Evolutionary conservation across 2,888 invertebrate species (phyloP), one percentile per base, ranked within the genome.

Genomic region (Thysanoteuthis rhombus): DNA sequence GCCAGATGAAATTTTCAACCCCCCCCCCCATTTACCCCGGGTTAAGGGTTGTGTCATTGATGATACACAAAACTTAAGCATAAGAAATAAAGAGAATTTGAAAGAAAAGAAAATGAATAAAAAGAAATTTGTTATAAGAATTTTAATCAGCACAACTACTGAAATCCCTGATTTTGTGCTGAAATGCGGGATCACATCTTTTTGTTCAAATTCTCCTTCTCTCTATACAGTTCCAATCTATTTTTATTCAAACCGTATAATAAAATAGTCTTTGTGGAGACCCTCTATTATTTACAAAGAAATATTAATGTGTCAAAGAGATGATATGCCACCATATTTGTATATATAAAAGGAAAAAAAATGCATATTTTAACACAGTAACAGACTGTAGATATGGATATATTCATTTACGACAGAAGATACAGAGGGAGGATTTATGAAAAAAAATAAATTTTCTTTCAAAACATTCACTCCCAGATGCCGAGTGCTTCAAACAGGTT

Each of bases 91-190:
- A 90, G 25, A 90, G 25, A 39, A 32, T 28, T 25, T 45, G 92
- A 92, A 92, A 45, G 32, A 32, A 90, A 90, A 90, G 6, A 90
- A 91, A 45, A 45, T 16, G n/a, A n/a, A n/a, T 58, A 58, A 58
- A 58, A 75, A n/a, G 0, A n/a, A n/a, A n/a, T 75, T 75, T 32
- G 22, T 47, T 47, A 47, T n/a, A 75, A 10, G 19, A 25, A 36
- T n/a, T 36, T 75, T 45, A 40, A 12, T n/a, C 19, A n/a, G 92
- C 42, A 92, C 42, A 40, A 28, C 92, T 40, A 92, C 45, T 92
- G 32, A 45, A 45, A 92, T 92, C 92, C 92, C 42, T 42, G 42
- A 92, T 92, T 92, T 92, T 40, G 92, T 92, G 92, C 92, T 32
- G 75, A 75, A 36, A 75, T 75, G 45, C 28, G 6, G 92, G 39